phyloP scores from a whole-genome alignment of 2,113 vertebrate genomes.

The Copsychus sechellarum region DNA sequence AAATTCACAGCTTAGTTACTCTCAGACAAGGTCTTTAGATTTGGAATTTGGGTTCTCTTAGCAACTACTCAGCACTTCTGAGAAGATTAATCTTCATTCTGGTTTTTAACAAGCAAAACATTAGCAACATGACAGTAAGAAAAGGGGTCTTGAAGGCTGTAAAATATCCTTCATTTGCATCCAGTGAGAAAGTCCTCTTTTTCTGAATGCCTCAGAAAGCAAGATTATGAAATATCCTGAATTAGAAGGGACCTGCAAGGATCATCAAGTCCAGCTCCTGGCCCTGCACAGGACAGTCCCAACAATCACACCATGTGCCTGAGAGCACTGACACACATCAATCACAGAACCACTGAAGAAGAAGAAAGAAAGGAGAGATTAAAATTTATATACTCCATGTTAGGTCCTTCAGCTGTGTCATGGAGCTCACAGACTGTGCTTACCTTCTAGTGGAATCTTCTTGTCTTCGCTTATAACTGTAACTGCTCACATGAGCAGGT shows the following conservation, averaged over 20 bases:
- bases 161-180: not conserved
- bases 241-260: not conserved
- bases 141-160: not conserved
- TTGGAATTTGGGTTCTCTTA: not conserved
- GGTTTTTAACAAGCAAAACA: not conserved
- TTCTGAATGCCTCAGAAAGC: not conserved
- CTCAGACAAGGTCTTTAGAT: not conserved
- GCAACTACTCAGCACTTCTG: not conserved
- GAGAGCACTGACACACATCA: not conserved
- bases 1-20: not conserved
- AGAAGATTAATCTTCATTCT: not conserved
- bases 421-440: not conserved
- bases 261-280: not conserved
- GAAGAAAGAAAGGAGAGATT: not conserved
- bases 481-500: not conserved
- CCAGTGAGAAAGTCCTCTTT: not conserved
- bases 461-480: not conserved
- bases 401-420: not conserved
- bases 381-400: not conserved
- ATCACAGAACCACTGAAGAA: not conserved
- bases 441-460: not conserved
- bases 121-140: not conserved
- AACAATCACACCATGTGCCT: not conserved
- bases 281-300: not conserved
- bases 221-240: not conserved